These are phyloP conservation scores for Isaurus tuberculatus DNA, from an alignment of 92 coral and sea anemone genomes.

Conservation along the genomic window DNA sequence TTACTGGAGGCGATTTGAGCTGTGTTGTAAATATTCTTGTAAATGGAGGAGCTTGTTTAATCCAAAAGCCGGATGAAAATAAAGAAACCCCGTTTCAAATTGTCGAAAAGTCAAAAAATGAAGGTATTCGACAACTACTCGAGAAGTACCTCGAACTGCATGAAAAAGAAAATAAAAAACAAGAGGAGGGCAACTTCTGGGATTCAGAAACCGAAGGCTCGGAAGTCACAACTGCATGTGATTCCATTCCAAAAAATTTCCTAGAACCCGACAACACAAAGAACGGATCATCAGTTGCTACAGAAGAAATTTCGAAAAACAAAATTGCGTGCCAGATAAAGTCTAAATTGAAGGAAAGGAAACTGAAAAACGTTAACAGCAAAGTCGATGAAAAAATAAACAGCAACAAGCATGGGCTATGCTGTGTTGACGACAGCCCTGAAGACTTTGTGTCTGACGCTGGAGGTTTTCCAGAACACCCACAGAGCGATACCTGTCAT, in stretches of 20 bases:
- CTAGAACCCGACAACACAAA: background rate
- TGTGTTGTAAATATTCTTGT: conserved; percentile 63
- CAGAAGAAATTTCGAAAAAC: conserved; percentile 34
- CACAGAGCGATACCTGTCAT: background rate
- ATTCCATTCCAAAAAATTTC: background rate
- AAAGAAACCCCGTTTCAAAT: conserved; percentile 53
- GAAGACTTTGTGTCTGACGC: background rate
- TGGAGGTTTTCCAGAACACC: conserved; percentile 10
- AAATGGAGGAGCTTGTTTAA: conserved; percentile 45
- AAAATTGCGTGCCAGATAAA: conserved; percentile 24
- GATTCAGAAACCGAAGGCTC: background rate
- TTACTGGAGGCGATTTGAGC: conserved; percentile 61
- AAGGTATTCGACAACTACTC: conserved; percentile 45
- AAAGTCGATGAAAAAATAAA: conserved; percentile 1
- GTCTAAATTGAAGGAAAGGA: conserved; percentile 32
- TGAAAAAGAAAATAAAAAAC: conserved; percentile 28
- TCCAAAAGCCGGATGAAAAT: conserved; percentile 45
- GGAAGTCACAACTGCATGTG: conserved; percentile 10
- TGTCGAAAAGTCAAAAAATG: conserved; percentile 46
- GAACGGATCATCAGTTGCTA: background rate
- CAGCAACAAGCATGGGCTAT: background rate
- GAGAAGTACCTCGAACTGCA: conserved; percentile 53
- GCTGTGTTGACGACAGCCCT: background rate
- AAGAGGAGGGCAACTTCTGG: background rate
- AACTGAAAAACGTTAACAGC: background rate